These are phyloP conservation scores for Sebastes ruberrimus DNA, from an alignment of 2,797 vertebrate genomes.

Conservation along the genomic window DNA sequence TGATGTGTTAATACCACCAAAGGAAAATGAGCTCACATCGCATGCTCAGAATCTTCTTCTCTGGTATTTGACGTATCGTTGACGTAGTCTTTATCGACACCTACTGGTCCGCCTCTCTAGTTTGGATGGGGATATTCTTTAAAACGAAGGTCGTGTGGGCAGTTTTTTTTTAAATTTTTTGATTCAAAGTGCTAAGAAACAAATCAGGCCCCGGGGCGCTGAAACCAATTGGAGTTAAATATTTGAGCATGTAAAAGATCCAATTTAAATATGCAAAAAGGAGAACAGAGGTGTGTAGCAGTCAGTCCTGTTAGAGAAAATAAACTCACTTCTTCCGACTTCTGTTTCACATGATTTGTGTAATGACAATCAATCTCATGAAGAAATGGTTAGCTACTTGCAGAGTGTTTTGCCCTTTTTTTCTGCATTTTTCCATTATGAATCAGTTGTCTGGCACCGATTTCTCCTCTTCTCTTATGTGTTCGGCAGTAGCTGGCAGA, in stretches of 20 bases:
- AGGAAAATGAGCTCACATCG: not conserved
- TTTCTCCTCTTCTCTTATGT: conserved; percentile 5
- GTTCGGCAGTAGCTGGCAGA: conserved; percentile 5
- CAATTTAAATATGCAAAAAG: conserved; percentile 21
- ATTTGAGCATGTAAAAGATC: conserved; percentile 19
- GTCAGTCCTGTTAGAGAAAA: not conserved
- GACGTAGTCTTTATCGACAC: not conserved
- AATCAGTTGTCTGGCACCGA: conserved; percentile 46
- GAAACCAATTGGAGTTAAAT: not conserved
- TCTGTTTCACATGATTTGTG: conserved; percentile 12
- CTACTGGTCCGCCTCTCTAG: not conserved
- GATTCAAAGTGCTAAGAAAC: conserved; percentile 17
- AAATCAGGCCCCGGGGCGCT: not conserved
- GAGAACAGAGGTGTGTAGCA: not conserved
- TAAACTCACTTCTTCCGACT: not conserved
- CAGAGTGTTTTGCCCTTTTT: conserved; percentile 26
- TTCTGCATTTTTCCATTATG: conserved; percentile 51
- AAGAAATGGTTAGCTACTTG: not conserved
- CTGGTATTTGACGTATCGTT: no score
- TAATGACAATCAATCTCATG: conserved; percentile 16
- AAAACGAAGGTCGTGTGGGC: no score
- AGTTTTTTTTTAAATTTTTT: no score
- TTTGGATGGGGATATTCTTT: no score
- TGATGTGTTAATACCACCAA: not conserved
- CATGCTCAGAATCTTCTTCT: not conserved